Conservation (phyloP, 2,888 invertebrate genomes). For the Philereme vetulata region DNA sequence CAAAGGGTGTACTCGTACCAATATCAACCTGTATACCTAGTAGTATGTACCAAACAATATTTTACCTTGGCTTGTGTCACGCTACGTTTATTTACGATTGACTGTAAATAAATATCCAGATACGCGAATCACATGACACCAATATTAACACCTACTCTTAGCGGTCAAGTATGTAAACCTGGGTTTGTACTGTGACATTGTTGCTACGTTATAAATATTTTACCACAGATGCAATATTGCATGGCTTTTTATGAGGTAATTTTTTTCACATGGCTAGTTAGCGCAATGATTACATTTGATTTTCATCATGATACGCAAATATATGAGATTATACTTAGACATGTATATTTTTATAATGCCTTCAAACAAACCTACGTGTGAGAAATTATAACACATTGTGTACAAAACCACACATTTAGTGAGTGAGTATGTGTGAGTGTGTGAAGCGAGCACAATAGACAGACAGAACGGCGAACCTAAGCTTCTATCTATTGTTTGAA, state of each 20-base stretch:
- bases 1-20: too few species aligned
- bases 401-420: constrained; percentile 20
- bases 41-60: constrained; percentile 17
- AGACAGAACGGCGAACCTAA: constrained; percentile 26
- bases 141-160: neutral
- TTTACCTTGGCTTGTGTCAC: constrained; percentile 21
- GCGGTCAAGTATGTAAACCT: constrained; percentile 6
- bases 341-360: constrained; percentile 8
- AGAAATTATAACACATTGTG: constrained; percentile 29
- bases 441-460: constrained; percentile 41
- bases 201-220: neutral
- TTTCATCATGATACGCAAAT: constrained; percentile 38
- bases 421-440: constrained; percentile 48
- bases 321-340: constrained; percentile 29
- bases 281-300: constrained; percentile 35
- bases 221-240: constrained; percentile 5
- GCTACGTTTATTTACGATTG: constrained; percentile 21
- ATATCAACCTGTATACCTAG: constrained; percentile 3
- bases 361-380: constrained; percentile 19
- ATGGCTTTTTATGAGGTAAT: constrained; percentile 18
- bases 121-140: constrained; percentile 15
- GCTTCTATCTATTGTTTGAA: constrained; percentile 29
- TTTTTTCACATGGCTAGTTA: constrained; percentile 25
- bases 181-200: constrained; percentile 1
- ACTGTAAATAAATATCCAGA: constrained; percentile 13